Conservation (phyloP, 2,113 vertebrate genomes). For the Emydocephalus ijimae region DNA sequence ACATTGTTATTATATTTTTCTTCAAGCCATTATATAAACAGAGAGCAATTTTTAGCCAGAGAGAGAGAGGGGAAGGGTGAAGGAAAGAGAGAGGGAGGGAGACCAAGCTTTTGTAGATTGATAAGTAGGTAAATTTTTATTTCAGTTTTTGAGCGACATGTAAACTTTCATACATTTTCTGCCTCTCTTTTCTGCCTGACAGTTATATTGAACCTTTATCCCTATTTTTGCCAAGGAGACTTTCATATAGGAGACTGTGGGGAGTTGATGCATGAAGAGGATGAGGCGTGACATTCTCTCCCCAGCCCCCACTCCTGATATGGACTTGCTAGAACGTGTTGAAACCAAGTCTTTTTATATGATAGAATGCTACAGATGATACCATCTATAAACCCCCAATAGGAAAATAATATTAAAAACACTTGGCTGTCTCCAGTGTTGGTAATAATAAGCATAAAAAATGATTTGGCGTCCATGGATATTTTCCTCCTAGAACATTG, state of each 20-base stretch:
- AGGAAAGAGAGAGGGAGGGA: not conserved
- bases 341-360: not conserved
- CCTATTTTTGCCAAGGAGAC: not conserved
- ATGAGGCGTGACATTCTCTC: not conserved
- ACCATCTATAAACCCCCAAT: not conserved
- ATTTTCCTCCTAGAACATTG: not conserved
- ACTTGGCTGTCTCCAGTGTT: not conserved
- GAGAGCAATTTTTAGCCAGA: conserved; percentile 7
- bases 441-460: not conserved
- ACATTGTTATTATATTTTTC: conserved; percentile 30
- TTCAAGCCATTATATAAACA: conserved; percentile 25
- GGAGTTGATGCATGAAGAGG: not conserved
- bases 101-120: not conserved
- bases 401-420: not conserved
- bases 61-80: not conserved
- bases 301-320: not conserved
- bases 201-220: not conserved
- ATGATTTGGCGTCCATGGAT: not conserved
- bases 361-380: not conserved
- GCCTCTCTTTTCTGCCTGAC: not conserved
- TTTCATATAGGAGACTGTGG: too few relatives aligned
- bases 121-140: not conserved
- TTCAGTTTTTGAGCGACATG: not conserved
- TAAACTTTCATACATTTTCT: not conserved
- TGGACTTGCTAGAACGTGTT: not conserved